Base-by-base conservation (phyloP, 2,888 invertebrate genomes). In the Lysandra bellargus region DNA sequence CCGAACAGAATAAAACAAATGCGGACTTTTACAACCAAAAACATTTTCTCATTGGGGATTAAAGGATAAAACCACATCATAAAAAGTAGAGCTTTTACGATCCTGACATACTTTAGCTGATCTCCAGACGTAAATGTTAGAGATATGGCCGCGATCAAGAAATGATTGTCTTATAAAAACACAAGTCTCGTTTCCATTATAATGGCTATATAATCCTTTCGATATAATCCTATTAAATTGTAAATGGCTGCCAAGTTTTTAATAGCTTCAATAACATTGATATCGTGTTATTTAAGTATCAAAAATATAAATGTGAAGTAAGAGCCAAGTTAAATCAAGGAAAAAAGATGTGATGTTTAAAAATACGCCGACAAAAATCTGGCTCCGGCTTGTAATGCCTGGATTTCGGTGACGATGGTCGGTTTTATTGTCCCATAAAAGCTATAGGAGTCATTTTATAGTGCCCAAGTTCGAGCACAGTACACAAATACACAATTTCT, bases 41-140 rank as follows among this genome's bases (percentile, higher is more conserved):
- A 75, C 75, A 49, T 44, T 44, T 75, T 49, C 75, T 23, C 23
- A 75, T 49, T 44, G 75, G 75, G 75, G 75, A 44, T 75, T 49
- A 75, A 75, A 53, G 44, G 75, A 75, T 75, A 23, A 75, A 12
- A 44, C 44, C 49, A 23, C 44, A 75, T 44, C 75, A 75, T 75
- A 75, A 75, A 75, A 75, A 44, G 75, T 30, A 49, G 49, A 53
- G 44, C 30, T 44, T 74, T 75, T 75, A 75, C 75, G 75, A 23
- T 44, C 49, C 75, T 30, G 74, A 44, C 40, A 74, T 74, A 75
- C 44, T 75, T 75, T 5, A 30, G 23, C 49, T 75, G 44, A 75
- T 75, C 75, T 75, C 5, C 33, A 23, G 30, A 64, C 30, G 12
- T 37, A 14, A 69, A 69, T 37, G 69, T 69, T 6, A 69, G 69